Evolutionary conservation across 2,113 vertebrate genomes (phyloP).

Genomic region (Ranitomeya imitator): DNA sequence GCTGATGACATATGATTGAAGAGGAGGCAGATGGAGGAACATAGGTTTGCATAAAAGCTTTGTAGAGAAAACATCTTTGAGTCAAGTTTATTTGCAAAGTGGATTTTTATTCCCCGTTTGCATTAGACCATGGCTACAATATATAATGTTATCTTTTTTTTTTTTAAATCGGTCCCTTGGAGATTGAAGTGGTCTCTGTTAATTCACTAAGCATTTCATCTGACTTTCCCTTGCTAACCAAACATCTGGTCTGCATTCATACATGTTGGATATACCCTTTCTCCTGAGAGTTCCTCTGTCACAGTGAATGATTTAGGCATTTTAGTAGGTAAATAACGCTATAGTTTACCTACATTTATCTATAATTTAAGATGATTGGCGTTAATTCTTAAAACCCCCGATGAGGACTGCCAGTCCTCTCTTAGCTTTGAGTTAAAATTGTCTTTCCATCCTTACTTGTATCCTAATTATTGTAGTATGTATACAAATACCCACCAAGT

Average conservation of each 20-base stretch:
- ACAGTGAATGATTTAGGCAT: not conserved
- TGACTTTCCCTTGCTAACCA: not conserved
- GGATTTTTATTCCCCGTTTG: not conserved
- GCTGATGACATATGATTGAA: not conserved
- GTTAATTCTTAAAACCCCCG: not conserved
- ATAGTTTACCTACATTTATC: not conserved
- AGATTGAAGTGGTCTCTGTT: too few relatives aligned
- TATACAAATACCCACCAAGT: conserved; percentile 1
- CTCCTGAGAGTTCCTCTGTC: not conserved
- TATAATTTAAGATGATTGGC: not conserved
- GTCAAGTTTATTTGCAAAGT: not conserved
- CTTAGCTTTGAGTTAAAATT: not conserved
- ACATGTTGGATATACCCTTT: not conserved
- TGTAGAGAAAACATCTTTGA: not conserved
- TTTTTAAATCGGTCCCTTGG: too few relatives aligned
- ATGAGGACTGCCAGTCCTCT: not conserved
- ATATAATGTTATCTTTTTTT: too few relatives aligned
- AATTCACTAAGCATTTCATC: too few relatives aligned
- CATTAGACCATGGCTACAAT: not conserved
- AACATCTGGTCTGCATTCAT: not conserved
- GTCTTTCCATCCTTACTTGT: not conserved
- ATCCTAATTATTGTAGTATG: not conserved
- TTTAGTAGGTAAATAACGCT: not conserved
- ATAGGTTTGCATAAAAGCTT: not conserved
- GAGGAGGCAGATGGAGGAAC: not conserved